phyloP scores from a whole-genome alignment of 1,140 invertebrate genomes.

The Drosophila mayri region DNA sequence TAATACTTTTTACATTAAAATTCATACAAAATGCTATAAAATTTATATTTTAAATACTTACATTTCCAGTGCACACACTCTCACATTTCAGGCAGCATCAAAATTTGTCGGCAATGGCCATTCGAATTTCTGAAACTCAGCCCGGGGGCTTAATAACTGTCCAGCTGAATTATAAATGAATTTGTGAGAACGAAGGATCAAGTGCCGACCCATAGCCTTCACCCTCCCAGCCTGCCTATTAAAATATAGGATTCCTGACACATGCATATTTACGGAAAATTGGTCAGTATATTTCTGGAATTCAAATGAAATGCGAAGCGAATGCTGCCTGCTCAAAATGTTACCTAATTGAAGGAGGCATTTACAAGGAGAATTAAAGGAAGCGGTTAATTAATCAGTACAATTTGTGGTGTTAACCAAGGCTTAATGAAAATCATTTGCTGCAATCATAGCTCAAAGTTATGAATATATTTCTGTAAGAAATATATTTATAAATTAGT shows the following conservation, averaged over 20 bases:
- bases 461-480: too few species aligned
- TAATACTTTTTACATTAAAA: too few species aligned
- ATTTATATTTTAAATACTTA: neutral
- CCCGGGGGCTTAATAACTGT: constrained; percentile 47
- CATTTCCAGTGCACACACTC: constrained; percentile 1
- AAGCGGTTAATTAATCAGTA: neutral
- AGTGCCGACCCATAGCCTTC: constrained; percentile 8
- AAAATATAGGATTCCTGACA: constrained; percentile 12
- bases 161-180: constrained; percentile 59
- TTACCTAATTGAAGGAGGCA: constrained; percentile 45
- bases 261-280: constrained; percentile 9
- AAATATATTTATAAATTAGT: neutral
- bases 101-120: constrained; percentile 41
- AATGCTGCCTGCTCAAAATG: constrained; percentile 13
- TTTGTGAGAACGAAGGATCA: constrained; percentile 37
- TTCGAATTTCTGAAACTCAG: constrained; percentile 42
- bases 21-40: neutral
- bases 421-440: neutral
- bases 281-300: constrained; percentile 1
- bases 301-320: constrained; percentile 21
- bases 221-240: neutral
- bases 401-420: neutral
- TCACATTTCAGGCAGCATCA: constrained; percentile 19
- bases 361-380: constrained; percentile 12
- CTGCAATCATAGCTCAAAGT: neutral